A percentile compares a stretch with the other conserved stretches of the same genome.
Conservation (phyloP, 2,797 vertebrate genomes). For the Cuculus canorus region DNA sequence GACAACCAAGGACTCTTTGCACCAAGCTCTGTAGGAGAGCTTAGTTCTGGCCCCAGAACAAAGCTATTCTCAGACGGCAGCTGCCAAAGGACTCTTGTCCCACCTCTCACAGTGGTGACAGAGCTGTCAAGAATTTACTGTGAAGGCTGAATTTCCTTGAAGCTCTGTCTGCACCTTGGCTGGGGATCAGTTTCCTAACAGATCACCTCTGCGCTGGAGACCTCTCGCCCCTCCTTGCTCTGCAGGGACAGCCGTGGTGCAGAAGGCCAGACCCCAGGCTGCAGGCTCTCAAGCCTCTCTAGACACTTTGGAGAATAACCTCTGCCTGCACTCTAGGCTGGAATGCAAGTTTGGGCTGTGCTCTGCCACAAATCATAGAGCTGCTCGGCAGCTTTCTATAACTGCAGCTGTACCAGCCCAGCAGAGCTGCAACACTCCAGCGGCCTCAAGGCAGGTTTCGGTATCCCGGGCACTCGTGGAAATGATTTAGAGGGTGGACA, state of each 20-base stretch:
- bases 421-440: not conserved
- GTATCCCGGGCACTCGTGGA: not conserved
- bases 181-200: not conserved
- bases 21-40: not conserved
- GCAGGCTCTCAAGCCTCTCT: not conserved
- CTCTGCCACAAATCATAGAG: not conserved
- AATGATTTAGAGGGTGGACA: not conserved
- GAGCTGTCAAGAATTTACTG: not conserved
- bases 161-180: not conserved
- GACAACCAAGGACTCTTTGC: not conserved
- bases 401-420: not conserved
- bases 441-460: not conserved
- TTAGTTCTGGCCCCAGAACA: not conserved
- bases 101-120: not conserved
- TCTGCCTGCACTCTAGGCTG: not conserved
- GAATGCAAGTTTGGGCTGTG: not conserved
- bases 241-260: not conserved
- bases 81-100: not conserved
- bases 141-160: fast-evolving
- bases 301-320: not conserved
- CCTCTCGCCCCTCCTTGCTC: not conserved
- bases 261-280: not conserved
- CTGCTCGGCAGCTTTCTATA: not conserved
- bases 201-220: not conserved
- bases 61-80: not conserved